A percentile compares a stretch with the other conserved stretches of the same genome.
These are phyloP conservation scores for Eristalis intricaria DNA, from an alignment of 2,888 invertebrate species.

Conservation along the genomic window DNA sequence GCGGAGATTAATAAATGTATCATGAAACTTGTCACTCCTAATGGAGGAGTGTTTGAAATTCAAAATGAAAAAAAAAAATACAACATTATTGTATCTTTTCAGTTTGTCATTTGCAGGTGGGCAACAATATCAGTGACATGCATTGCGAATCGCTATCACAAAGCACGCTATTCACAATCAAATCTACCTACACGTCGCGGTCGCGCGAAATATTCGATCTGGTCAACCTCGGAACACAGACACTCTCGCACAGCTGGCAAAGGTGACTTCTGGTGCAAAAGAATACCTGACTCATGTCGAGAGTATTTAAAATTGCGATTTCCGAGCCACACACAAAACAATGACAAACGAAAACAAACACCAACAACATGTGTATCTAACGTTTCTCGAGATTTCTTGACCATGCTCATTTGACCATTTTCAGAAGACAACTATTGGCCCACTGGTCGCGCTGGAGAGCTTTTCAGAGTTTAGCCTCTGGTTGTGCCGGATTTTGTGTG, in stretches of 20 bases:
- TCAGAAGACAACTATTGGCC: slow-evolving; percentile 15
- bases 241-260: neutral
- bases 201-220: slow-evolving; percentile 21
- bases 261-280: slow-evolving; percentile 7
- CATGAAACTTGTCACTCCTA: slow-evolving; percentile 31
- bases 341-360: neutral
- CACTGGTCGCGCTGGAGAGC: slow-evolving; percentile 22
- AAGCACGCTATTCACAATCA: slow-evolving; percentile 28
- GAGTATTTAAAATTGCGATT: slow-evolving; percentile 19
- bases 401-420: slow-evolving; percentile 28
- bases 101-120: slow-evolving; percentile 51
- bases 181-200: slow-evolving; percentile 24
- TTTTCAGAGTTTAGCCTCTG: slow-evolving; percentile 21
- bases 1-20: slow-evolving; percentile 42
- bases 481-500: slow-evolving; percentile 53
- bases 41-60: slow-evolving; percentile 7
- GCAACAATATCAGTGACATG: slow-evolving; percentile 1
- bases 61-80: neutral
- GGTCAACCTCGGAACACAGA: slow-evolving; percentile 57
- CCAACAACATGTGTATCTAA: neutral
- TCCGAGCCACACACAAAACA: neutral
- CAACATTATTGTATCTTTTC: neutral
- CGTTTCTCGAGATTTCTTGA: slow-evolving; percentile 8
- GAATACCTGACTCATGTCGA: slow-evolving; percentile 37
- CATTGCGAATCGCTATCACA: slow-evolving; percentile 20